These are phyloP conservation scores for Mesitornis unicolor DNA, from an alignment of 2,113 vertebrate species.

Conservation along the genomic window DNA sequence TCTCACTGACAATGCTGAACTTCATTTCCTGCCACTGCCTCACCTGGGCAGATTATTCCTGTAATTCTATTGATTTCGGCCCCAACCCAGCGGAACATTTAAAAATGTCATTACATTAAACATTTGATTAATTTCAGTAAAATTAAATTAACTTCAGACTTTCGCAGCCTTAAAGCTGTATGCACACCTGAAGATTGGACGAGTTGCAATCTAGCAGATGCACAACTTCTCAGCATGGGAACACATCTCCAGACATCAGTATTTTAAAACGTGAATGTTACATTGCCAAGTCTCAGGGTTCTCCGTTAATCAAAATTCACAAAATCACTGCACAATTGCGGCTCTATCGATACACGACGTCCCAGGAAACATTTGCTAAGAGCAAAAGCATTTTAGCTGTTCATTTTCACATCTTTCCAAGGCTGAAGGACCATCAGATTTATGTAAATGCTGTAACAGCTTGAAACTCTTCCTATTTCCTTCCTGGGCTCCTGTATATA, in stretches of 20 bases:
- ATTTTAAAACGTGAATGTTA: background rate
- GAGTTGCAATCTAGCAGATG: background rate
- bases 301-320: background rate
- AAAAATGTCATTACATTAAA: background rate
- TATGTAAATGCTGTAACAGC: background rate
- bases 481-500: background rate
- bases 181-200: background rate
- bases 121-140: background rate
- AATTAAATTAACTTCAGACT: background rate
- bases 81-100: background rate
- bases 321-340: background rate
- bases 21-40: background rate
- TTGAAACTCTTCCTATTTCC: background rate
- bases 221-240: background rate
- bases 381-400: background rate
- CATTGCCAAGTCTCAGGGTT: background rate
- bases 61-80: background rate
- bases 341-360: background rate
- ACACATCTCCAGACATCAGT: background rate
- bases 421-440: background rate
- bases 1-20: background rate
- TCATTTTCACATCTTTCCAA: background rate
- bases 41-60: background rate
- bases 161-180: background rate
- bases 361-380: background rate